Evolutionary conservation across 2,113 vertebrate genomes (phyloP).

Genomic region (Morone chrysops): DNA sequence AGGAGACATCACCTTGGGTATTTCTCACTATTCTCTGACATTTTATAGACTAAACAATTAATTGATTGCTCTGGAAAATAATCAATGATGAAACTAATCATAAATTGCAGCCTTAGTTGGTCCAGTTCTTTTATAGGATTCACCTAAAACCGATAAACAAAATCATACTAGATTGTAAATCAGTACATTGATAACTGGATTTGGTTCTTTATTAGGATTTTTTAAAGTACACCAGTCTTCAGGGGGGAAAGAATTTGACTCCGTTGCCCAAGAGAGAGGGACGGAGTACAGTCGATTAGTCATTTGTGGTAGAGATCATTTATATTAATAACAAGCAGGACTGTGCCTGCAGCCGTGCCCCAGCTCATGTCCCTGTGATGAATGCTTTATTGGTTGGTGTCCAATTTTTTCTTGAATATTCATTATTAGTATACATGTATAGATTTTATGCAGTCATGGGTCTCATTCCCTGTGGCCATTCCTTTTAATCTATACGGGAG

Average conservation of each 20-base stretch:
- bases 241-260: conserved; percentile 48
- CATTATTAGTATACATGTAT: conserved; percentile 67
- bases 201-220: conserved; percentile 48
- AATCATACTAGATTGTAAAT: conserved; percentile 27
- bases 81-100: background rate
- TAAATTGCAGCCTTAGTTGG: conserved; percentile 4
- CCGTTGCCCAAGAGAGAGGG: conserved; percentile 35
- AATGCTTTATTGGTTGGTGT: conserved; percentile 72
- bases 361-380: conserved; percentile 68
- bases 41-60: background rate
- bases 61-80: background rate
- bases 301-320: conserved; percentile 70
- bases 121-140: conserved; percentile 29
- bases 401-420: conserved; percentile 73
- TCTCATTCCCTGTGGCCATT: conserved; percentile 52
- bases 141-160: background rate
- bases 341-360: conserved; percentile 63
- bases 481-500: conserved; percentile 52
- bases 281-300: conserved; percentile 60
- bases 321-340: conserved; percentile 74
- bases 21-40: conserved; percentile 13
- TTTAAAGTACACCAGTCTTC: conserved; percentile 42
- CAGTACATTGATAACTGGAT: conserved; percentile 33
- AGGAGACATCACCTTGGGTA: background rate
- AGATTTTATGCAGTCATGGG: conserved; percentile 61